These are phyloP conservation scores for Eupsilia transversa DNA, from an alignment of 2,888 invertebrate genomes.

Conservation along the genomic window DNA sequence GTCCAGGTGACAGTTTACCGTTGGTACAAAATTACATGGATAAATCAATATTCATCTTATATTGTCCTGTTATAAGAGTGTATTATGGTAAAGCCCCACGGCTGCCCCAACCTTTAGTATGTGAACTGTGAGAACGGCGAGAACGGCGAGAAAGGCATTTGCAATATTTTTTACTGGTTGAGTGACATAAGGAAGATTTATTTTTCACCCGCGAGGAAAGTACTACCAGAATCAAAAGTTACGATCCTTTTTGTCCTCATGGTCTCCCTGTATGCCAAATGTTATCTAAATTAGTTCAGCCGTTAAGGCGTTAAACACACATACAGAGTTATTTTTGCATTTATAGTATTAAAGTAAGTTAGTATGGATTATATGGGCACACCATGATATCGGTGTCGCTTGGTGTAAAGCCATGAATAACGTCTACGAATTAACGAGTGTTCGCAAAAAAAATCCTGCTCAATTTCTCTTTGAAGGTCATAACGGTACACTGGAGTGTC, in stretches of 20 bases:
- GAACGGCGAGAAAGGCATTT: neutral
- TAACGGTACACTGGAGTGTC: slow-evolving; percentile 7
- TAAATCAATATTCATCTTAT: neutral
- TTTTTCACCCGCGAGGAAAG: too few species aligned
- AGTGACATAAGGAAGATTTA: neutral
- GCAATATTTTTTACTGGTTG: neutral
- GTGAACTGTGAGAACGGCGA: neutral
- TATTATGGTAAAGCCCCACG: neutral
- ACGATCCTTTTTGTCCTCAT: too few species aligned
- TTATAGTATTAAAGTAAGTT: too few species aligned
- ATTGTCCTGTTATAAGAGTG: neutral
- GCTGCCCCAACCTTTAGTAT: neutral
- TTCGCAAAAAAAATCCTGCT: neutral
- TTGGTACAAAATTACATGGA: neutral
- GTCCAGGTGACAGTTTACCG: neutral
- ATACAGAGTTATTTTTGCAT: too few species aligned
- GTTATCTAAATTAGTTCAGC: too few species aligned
- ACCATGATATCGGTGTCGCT: too few species aligned
- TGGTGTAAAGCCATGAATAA: neutral
- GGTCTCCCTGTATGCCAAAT: too few species aligned
- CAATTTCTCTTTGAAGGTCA: slow-evolving; percentile 12
- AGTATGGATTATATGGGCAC: too few species aligned
- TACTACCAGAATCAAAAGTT: too few species aligned
- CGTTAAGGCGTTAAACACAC: too few species aligned
- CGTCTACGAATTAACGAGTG: neutral